Conservation (phyloP, 2,113 vertebrate species). For the Rafetus swinhoei region DNA sequence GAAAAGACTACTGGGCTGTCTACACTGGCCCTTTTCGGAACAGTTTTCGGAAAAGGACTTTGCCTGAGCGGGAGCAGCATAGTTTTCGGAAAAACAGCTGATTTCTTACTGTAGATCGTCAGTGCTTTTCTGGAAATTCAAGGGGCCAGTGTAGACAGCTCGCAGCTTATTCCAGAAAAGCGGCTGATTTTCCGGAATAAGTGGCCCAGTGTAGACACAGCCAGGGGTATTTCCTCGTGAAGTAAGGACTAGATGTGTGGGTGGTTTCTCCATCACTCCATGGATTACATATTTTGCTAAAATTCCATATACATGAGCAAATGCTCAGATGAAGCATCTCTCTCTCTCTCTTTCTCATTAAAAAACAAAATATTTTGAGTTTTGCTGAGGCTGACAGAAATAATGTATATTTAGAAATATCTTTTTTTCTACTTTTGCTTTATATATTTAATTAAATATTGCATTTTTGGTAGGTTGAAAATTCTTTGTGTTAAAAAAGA, state of each 20-base stretch:
- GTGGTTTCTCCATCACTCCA: neutral
- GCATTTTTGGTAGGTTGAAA: neutral
- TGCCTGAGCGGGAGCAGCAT: too few relatives aligned
- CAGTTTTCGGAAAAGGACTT: too few relatives aligned
- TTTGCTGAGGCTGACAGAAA: neutral
- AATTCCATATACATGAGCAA: neutral
- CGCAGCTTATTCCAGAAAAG: too few relatives aligned
- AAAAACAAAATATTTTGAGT: neutral
- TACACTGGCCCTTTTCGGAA: too few relatives aligned
- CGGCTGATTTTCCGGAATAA: too few relatives aligned
- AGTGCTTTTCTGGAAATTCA: too few relatives aligned
- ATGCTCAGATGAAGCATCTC: neutral
- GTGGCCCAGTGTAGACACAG: too few relatives aligned
- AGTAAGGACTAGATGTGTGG: neutral
- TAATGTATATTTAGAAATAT: neutral
- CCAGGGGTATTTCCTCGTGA: neutral
- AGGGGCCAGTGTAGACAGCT: too few relatives aligned
- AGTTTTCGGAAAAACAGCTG: too few relatives aligned
- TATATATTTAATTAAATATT: neutral
- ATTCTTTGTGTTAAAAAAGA: neutral
- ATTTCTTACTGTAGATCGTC: too few relatives aligned
- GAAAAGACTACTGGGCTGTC: too few relatives aligned
- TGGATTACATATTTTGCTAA: neutral
- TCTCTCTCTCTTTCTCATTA: neutral
- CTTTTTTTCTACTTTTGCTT: neutral